Percentiles rank a stretch among this genome's conserved stretches.
Conservation (phyloP, 2,113 vertebrate species). For the Anseranas semipalmata region DNA sequence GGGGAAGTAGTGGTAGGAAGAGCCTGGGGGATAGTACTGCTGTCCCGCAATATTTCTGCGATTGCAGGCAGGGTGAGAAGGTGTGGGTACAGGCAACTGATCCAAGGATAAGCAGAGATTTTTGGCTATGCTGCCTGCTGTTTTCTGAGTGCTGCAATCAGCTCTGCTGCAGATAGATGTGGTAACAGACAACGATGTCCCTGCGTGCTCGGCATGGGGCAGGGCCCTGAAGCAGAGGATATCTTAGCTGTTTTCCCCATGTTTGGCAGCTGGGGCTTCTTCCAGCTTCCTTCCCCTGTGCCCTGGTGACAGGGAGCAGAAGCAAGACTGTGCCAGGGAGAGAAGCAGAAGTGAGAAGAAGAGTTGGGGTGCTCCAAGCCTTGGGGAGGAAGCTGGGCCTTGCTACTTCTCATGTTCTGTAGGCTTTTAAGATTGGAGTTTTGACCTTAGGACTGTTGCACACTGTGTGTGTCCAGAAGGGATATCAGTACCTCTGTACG, state of each 20-base stretch:
- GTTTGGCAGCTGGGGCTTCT: not conserved
- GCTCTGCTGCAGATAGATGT: not conserved
- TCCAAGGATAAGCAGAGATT: not conserved
- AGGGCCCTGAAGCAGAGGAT: not conserved
- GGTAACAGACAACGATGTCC: not conserved
- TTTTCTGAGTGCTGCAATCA: rapidly evolving
- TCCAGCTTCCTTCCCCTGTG: not conserved
- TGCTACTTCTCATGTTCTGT: not conserved
- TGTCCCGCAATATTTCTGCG: not conserved
- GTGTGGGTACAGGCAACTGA: not conserved
- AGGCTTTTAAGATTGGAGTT: not conserved
- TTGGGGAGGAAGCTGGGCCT: not conserved
- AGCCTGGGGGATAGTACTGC: not conserved
- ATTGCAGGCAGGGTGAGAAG: not conserved
- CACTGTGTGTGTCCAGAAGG: not conserved
- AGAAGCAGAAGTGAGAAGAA: conserved; percentile 14
- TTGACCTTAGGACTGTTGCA: not conserved
- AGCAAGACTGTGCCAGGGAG: not conserved
- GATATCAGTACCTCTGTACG: not conserved
- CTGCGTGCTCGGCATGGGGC: not conserved
- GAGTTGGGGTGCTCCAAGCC: not conserved
- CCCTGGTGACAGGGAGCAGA: not conserved
- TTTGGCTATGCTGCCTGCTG: not conserved
- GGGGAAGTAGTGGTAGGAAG: not conserved
- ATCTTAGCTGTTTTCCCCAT: not conserved